A percentile compares a stretch with the other conserved stretches of the same genome.
phyloP scores from a whole-genome alignment of 2,888 invertebrate genomes.

The Mesorhabditis belari region DNA sequence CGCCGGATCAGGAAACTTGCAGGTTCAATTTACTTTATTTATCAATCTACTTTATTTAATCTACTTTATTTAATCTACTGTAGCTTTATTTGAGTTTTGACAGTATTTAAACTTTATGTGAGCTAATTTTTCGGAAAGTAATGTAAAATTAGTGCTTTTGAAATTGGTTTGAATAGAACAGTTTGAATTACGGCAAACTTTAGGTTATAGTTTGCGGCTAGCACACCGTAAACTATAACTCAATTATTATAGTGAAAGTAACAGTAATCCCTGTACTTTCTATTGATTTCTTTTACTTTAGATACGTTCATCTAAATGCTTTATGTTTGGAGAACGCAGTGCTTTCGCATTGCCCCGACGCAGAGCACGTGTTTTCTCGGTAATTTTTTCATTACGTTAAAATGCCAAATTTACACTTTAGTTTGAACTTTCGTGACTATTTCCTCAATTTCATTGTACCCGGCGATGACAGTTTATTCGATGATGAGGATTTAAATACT shows the following conservation, averaged over 20 bases:
- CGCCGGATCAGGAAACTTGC: constrained; percentile 8
- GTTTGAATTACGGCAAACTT: too few species aligned
- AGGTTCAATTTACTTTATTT: background rate
- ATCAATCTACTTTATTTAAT: background rate
- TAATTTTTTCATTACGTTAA: background rate
- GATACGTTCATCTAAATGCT: constrained; percentile 28
- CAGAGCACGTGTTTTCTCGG: constrained; percentile 13
- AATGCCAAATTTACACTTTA: background rate
- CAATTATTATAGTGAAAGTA: too few species aligned
- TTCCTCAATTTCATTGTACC: constrained; percentile 31
- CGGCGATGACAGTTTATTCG: constrained; percentile 28
- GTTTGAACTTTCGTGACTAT: constrained; percentile 23
- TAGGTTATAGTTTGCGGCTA: too few species aligned
- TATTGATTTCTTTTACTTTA: background rate
- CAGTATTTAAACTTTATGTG: too few species aligned
- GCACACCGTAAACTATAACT: too few species aligned
- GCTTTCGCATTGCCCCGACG: constrained; percentile 22
- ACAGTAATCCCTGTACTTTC: too few species aligned
- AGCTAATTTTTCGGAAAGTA: too few species aligned
- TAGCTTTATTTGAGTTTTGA: too few species aligned
- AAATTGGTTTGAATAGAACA: too few species aligned
- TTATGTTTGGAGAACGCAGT: constrained; percentile 36
- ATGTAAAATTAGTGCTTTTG: too few species aligned
- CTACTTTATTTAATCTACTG: too few species aligned
- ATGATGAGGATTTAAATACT: constrained; percentile 32